Conservation (phyloP, 30 jellyfish, hydroid and myxozoan species). For the Cassiopea xamachana region DNA sequence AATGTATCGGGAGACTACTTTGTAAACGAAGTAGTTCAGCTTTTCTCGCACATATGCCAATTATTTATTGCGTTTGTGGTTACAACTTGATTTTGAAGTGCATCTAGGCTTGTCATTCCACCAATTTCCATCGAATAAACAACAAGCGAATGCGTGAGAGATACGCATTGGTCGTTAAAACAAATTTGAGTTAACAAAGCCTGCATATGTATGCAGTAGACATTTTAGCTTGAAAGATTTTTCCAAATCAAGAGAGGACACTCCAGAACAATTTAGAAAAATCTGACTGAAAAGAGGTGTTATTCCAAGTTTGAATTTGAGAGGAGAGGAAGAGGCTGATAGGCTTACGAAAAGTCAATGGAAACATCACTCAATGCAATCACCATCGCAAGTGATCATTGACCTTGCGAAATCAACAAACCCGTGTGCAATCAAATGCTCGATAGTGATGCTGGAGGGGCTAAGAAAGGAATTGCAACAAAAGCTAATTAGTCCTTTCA, state of each 20-base stretch:
- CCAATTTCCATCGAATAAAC: too few species aligned
- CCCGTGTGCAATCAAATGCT: not conserved
- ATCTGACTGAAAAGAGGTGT: slow-evolving; percentile 4
- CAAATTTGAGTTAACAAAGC: slow-evolving; percentile 11
- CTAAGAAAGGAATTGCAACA: too few species aligned
- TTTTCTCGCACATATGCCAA: too few species aligned
- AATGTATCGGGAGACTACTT: too few species aligned
- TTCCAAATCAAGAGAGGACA: slow-evolving; percentile 12
- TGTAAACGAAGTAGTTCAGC: too few species aligned
- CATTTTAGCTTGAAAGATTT: slow-evolving; percentile 14
- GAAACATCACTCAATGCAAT: too few species aligned
- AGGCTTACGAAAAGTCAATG: slow-evolving; percentile 9
- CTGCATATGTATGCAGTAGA: slow-evolving; percentile 14
- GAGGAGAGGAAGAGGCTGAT: slow-evolving; percentile 20
- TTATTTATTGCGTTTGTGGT: too few species aligned
- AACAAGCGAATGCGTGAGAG: not conserved
- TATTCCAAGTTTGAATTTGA: slow-evolving; percentile 5
- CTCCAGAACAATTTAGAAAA: slow-evolving; percentile 22
- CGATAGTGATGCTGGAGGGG: not conserved
- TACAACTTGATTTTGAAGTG: too few species aligned
- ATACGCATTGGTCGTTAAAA: slow-evolving; percentile 24
- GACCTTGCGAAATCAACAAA: not conserved
- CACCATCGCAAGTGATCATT: slow-evolving; percentile 16
- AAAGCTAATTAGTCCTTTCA: too few species aligned
- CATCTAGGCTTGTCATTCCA: too few species aligned